Percentiles rank a stretch among this genome's conserved stretches.
phyloP scores from a whole-genome alignment of 2,113 vertebrate species.

The Corvus hawaiiensis region DNA sequence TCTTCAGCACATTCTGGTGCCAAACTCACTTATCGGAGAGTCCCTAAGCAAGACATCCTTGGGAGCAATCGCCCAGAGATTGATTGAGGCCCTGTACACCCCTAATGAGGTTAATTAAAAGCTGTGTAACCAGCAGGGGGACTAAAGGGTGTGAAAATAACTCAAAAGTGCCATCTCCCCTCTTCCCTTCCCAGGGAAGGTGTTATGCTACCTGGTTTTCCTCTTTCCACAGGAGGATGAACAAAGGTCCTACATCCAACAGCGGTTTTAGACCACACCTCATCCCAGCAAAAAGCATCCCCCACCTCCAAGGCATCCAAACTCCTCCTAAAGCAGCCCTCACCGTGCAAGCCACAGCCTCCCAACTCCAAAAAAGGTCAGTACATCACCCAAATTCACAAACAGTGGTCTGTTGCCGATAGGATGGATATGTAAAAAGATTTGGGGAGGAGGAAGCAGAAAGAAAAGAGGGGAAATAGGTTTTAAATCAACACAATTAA shows the following conservation, averaged over 20 bases:
- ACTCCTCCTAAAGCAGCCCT: not conserved
- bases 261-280: fast-evolving
- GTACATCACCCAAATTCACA: not conserved
- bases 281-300: not conserved
- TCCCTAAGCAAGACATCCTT: not conserved
- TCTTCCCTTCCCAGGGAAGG: not conserved
- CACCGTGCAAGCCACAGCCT: not conserved
- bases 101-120: conserved; percentile 27
- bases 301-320: fast-evolving
- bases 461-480: not conserved
- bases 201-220: not conserved
- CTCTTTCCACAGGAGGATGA: not conserved
- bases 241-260: not conserved
- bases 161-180: not conserved
- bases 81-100: not conserved
- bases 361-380: not conserved
- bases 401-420: fast-evolving
- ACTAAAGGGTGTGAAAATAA: not conserved
- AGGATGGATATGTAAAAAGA: not conserved
- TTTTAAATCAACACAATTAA: conserved; percentile 14
- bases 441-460: not conserved
- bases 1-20: not conserved
- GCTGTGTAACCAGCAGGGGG: not conserved
- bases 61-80: not conserved
- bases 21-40: fast-evolving